These are phyloP conservation scores for Rotaria macrura DNA, from an alignment of 2,888 invertebrate genomes.

Conservation along the genomic window DNA sequence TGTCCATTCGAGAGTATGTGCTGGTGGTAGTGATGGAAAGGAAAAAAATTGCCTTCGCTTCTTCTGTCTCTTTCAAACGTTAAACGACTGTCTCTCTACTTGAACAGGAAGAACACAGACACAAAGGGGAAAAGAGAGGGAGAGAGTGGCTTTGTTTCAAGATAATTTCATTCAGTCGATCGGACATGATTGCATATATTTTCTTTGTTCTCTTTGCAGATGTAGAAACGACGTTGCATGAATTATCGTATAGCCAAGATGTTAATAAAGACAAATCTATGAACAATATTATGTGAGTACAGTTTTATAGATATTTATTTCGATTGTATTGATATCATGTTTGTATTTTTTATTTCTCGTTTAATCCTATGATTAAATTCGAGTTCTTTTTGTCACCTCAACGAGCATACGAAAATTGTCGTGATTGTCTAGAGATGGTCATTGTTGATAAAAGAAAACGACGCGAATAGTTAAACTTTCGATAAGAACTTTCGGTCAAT, in stretches of 20 bases:
- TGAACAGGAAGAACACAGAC: neutral
- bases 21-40: neutral
- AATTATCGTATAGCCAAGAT: neutral
- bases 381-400: neutral
- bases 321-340: neutral
- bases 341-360: too few species aligned
- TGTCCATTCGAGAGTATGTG: neutral
- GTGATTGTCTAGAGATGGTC: conserved; percentile 11
- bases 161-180: neutral
- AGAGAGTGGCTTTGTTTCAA: conserved; percentile 15
- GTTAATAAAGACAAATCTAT: neutral
- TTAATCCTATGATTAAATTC: neutral
- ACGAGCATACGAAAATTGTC: neutral
- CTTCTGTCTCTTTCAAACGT: neutral
- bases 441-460: neutral
- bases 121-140: too few species aligned
- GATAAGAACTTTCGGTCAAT: neutral
- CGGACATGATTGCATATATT: neutral
- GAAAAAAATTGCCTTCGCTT: neutral
- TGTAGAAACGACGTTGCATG: neutral
- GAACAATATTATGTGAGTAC: neutral
- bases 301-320: neutral
- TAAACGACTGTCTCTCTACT: neutral
- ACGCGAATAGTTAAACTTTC: neutral
- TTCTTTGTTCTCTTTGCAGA: neutral